Percentiles rank a stretch among this genome's conserved stretches.
These are phyloP conservation scores for Pseudoatta argentina DNA, from an alignment of 1,140 invertebrate species.

Conservation along the genomic window DNA sequence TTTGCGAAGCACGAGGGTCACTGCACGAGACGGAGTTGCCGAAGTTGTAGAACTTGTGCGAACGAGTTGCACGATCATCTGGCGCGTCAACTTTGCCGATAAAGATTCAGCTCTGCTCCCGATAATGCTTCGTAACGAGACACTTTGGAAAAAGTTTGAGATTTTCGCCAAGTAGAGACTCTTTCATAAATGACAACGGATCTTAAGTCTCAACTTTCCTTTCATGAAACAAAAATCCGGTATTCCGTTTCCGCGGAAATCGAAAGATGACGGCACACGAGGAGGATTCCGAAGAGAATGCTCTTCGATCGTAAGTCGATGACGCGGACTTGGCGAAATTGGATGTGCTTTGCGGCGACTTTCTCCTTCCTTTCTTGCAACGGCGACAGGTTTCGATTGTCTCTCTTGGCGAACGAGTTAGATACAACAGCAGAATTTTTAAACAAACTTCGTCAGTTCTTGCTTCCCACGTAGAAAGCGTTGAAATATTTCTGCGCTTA, in stretches of 20 bases:
- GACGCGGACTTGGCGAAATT: not conserved
- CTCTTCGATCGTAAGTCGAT: constrained; percentile 11
- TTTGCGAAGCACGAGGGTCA: constrained; percentile 59
- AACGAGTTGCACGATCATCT: constrained; percentile 23
- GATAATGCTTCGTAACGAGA: not conserved
- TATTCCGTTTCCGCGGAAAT: not conserved
- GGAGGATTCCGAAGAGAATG: not conserved
- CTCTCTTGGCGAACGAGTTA: constrained; percentile 3
- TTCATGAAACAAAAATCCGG: not conserved
- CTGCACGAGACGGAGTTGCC: constrained; percentile 54
- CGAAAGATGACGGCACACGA: not conserved
- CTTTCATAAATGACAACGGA: not conserved
- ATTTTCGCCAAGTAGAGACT: not conserved
- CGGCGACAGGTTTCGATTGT: constrained; percentile 27
- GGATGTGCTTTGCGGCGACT: constrained; percentile 6
- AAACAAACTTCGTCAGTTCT: not conserved
- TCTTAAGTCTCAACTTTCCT: not conserved
- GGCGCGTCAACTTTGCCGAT: not conserved
- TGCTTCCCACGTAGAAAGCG: not conserved
- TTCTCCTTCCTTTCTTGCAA: constrained; percentile 42
- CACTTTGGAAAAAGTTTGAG: not conserved
- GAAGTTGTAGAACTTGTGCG: constrained; percentile 37
- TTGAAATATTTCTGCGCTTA: not conserved
- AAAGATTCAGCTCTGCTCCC: not conserved
- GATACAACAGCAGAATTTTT: not conserved